These are phyloP conservation scores for Valencia hispanica DNA, from an alignment of 2,797 vertebrate genomes.

Conservation along the genomic window DNA sequence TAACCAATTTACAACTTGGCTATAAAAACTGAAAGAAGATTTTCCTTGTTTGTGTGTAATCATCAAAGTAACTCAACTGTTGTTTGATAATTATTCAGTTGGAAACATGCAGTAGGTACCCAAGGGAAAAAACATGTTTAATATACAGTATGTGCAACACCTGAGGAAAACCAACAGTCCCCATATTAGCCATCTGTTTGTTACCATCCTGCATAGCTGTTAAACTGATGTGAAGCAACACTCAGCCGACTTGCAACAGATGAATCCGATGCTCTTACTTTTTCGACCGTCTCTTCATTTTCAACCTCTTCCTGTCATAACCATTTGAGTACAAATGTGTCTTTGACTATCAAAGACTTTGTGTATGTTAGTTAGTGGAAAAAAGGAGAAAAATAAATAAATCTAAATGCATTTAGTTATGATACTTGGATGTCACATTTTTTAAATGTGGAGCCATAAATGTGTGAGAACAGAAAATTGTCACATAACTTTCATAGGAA, in stretches of 20 bases:
- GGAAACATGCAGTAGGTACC: constrained; percentile 3
- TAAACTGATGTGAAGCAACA: constrained; percentile 26
- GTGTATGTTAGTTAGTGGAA: neutral
- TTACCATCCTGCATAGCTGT: constrained; percentile 21
- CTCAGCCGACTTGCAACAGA: constrained; percentile 43
- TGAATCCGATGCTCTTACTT: constrained; percentile 43
- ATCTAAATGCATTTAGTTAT: constrained; percentile 49
- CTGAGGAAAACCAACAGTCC: constrained; percentile 40
- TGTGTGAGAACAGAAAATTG: constrained; percentile 24
- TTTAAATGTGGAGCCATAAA: constrained; percentile 22
- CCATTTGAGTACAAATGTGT: neutral
- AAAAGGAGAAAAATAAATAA: neutral
- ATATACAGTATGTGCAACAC: constrained; percentile 34
- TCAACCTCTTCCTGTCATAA: constrained; percentile 30
- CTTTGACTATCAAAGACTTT: neutral
- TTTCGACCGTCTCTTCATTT: constrained; percentile 36
- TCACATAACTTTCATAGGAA: constrained; percentile 46
- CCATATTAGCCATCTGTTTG: constrained; percentile 45
- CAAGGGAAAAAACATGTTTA: constrained; percentile 28
- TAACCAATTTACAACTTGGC: neutral
- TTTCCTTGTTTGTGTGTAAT: neutral
- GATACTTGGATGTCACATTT: constrained; percentile 17
- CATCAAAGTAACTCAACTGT: neutral
- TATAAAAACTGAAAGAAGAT: neutral
- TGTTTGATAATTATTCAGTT: constrained; percentile 31